These are phyloP conservation scores for Adelosebastes latens DNA, from an alignment of 2,797 vertebrate species.

Conservation along the genomic window DNA sequence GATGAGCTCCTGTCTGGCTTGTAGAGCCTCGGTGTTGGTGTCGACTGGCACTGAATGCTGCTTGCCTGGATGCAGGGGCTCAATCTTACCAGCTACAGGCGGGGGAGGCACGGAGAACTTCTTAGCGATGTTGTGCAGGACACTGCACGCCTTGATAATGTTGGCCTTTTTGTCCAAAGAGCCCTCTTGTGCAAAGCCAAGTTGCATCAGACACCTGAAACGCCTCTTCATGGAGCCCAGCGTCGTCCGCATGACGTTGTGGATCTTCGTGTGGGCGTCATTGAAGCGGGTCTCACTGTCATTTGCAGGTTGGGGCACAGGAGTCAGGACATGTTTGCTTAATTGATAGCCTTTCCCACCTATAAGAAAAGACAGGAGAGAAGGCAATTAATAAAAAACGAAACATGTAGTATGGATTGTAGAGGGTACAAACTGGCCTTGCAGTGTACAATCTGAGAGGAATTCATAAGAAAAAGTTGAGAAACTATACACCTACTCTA, in stretches of 20 bases:
- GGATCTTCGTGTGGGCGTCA: constrained; percentile 73
- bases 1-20: constrained; percentile 72
- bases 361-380: constrained; percentile 37
- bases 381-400: neutral
- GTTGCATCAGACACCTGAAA: constrained; percentile 77
- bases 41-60: neutral
- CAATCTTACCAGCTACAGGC: constrained; percentile 34
- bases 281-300: constrained; percentile 73
- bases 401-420: neutral
- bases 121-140: constrained; percentile 84
- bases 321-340: constrained; percentile 78
- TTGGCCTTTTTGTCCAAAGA: constrained; percentile 69
- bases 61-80: constrained; percentile 65
- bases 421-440: neutral
- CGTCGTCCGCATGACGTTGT: constrained; percentile 49
- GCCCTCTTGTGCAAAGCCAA: constrained; percentile 71
- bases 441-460: neutral
- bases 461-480: neutral
- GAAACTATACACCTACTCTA: neutral
- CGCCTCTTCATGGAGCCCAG: constrained; percentile 77
- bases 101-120: constrained; percentile 83
- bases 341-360: constrained; percentile 73
- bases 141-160: constrained; percentile 80
- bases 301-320: constrained; percentile 52
- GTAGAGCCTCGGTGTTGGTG: constrained; percentile 39